Base-by-base conservation (phyloP, 2,797 vertebrate species). In the Setipinna tenuifilis region DNA sequence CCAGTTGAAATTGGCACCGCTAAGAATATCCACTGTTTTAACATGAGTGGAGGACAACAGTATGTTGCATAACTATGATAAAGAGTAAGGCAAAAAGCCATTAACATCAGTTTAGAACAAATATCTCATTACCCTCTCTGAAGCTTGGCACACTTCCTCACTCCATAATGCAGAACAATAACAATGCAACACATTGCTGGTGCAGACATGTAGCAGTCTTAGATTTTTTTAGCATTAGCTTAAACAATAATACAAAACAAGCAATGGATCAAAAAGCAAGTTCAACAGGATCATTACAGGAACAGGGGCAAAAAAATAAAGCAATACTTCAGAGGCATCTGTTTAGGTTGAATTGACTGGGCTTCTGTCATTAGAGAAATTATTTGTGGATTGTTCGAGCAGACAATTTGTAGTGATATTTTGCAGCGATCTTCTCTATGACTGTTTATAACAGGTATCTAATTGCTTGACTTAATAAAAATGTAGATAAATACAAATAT, bases 201-300 rank as follows among this genome's bases (percentile, higher is more conserved):
- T 92, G 92, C 94, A 92, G 93, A 92, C 91, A 92, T 94, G 93
- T 93, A 94, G 93, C 92, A 92, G 92, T 91, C 92, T 92, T 93
- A 93, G 92, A 92, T 90, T 93, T 92, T 91, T 93, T 41, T 94
- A 68, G 91, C 86, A 92, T 93, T 90, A 80, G 62, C n/a, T 31
- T 48, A 65, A 48, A 46, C 65, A 61, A 71, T 50, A 46, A 71
- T 35, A 71, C 21, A 89, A 85, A 28, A 88, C 88, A 82, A 89
- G 81, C 83, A 90, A 91, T 89, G 85, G 83, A 81, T 75, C 68
- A 75, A 61, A 61, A 61, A 21, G 58, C 58, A 23, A 65, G 17
- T 65, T 65, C n/a, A 54, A 23, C 61, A 23, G 19, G 58, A 23
- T 65, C 61, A 65, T 75, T 75, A 19, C 31, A 7, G 31, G 5